Percentiles rank a stretch among this genome's conserved stretches.
phyloP scores from a whole-genome alignment of 2,888 invertebrate genomes.

The Microplitis manilae region DNA sequence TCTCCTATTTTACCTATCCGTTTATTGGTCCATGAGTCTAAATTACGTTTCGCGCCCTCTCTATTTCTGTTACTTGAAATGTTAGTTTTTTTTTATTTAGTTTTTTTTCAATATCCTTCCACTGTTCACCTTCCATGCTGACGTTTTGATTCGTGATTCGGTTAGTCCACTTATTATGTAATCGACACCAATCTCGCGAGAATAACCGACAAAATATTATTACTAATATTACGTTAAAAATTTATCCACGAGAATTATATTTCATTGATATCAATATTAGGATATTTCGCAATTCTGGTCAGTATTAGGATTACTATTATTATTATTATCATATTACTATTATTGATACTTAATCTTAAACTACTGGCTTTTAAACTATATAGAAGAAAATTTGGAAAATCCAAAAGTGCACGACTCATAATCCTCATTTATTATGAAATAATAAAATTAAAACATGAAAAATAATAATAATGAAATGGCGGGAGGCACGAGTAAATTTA shows the following conservation, averaged over 20 bases:
- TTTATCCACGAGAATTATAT: not conserved
- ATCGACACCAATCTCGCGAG: conserved; percentile 67
- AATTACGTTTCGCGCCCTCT: conserved; percentile 47
- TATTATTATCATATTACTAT: not conserved
- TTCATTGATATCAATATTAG: not conserved
- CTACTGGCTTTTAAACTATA: too few species aligned
- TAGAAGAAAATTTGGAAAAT: too few species aligned
- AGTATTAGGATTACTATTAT: not conserved
- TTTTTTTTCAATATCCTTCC: conserved; percentile 48
- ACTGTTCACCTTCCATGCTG: conserved; percentile 49
- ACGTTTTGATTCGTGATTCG: conserved; percentile 56
- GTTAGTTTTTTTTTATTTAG: too few species aligned
- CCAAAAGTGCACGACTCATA: too few species aligned
- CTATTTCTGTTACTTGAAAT: conserved; percentile 40
- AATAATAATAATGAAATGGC: too few species aligned
- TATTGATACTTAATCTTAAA: too few species aligned
- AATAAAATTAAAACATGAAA: too few species aligned
- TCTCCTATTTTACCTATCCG: conserved; percentile 50
- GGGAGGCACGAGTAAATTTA: too few species aligned
- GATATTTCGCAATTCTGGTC: not conserved
- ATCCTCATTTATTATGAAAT: too few species aligned
- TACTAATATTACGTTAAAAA: conserved; percentile 47
- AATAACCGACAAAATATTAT: conserved; percentile 65
- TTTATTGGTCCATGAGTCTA: conserved; percentile 54
- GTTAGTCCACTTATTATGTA: conserved; percentile 62